Conservation (phyloP, 2,888 invertebrate genomes). For the Meteorus cinctellus region DNA sequence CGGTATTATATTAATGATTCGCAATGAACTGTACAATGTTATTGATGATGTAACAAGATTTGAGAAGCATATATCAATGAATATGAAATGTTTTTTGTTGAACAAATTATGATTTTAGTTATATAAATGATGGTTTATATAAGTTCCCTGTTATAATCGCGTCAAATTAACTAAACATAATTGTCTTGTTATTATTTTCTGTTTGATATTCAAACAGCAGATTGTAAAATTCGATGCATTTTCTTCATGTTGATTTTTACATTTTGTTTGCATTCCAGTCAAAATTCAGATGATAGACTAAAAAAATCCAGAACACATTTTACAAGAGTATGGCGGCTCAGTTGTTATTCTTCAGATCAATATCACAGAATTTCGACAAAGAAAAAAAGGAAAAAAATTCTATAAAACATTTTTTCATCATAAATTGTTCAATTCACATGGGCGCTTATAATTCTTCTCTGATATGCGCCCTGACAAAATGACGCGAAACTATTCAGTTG, state of each 20-base stretch:
- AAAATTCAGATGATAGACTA: not conserved
- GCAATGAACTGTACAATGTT: conserved; percentile 1
- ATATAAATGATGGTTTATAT: not conserved
- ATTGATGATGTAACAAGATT: not conserved
- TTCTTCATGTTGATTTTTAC: not conserved
- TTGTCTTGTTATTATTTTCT: not conserved
- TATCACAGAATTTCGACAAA: conserved; percentile 50
- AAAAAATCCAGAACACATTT: not conserved
- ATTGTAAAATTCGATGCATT: conserved; percentile 24
- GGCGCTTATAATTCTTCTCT: no score
- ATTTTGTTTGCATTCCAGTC: not conserved
- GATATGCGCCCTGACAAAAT: conserved; percentile 7
- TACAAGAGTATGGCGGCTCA: conserved; percentile 20
- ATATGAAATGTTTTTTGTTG: not conserved
- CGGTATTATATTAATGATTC: not conserved
- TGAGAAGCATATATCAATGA: not conserved
- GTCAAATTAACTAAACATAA: conserved; percentile 15
- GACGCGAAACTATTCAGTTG: conserved; percentile 27
- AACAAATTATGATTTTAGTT: no score
- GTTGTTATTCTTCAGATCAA: conserved; percentile 46
- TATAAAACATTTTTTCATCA: not conserved
- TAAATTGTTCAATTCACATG: conserved; percentile 2
- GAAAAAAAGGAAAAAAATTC: conserved; percentile 28
- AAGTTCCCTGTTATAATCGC: conserved; percentile 13
- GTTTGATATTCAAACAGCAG: not conserved